Conservation (phyloP, 2,113 vertebrate species). For the Lampris incognitus region DNA sequence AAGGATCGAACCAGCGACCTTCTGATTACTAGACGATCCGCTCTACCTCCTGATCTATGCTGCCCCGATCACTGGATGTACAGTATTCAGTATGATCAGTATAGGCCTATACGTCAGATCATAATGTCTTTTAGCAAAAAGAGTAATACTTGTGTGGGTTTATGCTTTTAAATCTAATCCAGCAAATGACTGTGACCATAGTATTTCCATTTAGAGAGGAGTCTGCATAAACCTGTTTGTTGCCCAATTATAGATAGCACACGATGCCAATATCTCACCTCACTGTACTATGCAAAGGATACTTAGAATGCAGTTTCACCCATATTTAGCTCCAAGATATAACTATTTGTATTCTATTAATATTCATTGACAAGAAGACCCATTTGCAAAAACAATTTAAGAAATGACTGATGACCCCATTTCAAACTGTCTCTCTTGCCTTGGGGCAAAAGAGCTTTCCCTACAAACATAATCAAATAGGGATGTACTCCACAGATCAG, state of each 20-base stretch:
- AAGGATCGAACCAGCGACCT: no score
- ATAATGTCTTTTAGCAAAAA: constrained; percentile 1
- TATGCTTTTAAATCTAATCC: constrained; percentile 44
- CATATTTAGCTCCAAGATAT: constrained; percentile 54
- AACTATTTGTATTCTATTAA: constrained; percentile 51
- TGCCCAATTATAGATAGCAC: constrained; percentile 52
- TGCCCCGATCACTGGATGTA: neutral
- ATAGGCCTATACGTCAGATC: no score
- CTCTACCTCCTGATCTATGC: no score
- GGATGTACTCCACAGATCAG: constrained; percentile 51
- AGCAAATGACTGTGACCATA: constrained; percentile 45
- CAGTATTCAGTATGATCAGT: neutral
- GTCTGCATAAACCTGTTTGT: constrained; percentile 62
- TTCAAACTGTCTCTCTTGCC: constrained; percentile 43
- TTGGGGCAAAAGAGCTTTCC: constrained; percentile 29
- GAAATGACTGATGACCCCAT: constrained; percentile 57
- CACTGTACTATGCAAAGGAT: constrained; percentile 49
- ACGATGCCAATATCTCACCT: constrained; percentile 47
- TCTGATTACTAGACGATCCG: no score
- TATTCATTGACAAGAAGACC: constrained; percentile 58
- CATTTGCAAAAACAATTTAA: constrained; percentile 55
- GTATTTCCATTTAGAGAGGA: constrained; percentile 61
- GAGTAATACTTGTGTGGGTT: constrained; percentile 32
- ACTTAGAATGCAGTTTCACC: constrained; percentile 50
- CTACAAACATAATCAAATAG: constrained; percentile 50